Evolutionary conservation across 2,888 invertebrate genomes (phyloP).

Genomic region (Tiliacea citrago): DNA sequence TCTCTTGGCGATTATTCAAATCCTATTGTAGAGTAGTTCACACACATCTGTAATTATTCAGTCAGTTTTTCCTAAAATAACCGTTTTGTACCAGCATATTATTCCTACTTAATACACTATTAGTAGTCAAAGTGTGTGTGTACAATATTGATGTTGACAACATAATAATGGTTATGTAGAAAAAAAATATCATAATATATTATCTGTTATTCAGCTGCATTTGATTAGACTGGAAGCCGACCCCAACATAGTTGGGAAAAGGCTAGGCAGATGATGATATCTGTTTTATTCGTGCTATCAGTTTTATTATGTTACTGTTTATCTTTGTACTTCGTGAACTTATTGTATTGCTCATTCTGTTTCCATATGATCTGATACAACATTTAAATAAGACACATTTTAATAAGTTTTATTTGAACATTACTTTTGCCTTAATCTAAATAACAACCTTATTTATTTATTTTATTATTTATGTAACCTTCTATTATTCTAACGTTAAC

Average conservation of each 20-base stretch:
- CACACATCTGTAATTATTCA: not conserved
- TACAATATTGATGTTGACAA: constrained; percentile 6
- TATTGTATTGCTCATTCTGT: constrained; percentile 12
- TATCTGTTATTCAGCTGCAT: no score
- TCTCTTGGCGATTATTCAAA: constrained; percentile 48
- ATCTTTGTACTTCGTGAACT: constrained; percentile 13
- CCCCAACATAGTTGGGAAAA: no score
- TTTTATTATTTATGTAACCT: no score
- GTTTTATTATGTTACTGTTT: constrained; percentile 11
- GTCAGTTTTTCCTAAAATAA: not conserved
- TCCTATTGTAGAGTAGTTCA: constrained; percentile 11
- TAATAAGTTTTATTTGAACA: constrained; percentile 23
- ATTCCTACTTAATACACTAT: constrained; percentile 8
- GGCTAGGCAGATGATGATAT: no score
- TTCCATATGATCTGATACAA: constrained; percentile 21
- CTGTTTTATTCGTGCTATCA: constrained; percentile 9
- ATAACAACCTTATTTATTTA: no score
- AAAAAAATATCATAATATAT: no score
- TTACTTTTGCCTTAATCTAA: not conserved
- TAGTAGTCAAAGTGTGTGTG: constrained; percentile 13
- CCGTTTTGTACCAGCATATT: not conserved
- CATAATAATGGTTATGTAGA: constrained; percentile 12
- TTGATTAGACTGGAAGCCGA: no score
- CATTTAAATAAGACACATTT: no score
- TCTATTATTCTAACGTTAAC: not conserved